phyloP scores from a whole-genome alignment of 23 tunicate species.

The Diplosoma virens region DNA sequence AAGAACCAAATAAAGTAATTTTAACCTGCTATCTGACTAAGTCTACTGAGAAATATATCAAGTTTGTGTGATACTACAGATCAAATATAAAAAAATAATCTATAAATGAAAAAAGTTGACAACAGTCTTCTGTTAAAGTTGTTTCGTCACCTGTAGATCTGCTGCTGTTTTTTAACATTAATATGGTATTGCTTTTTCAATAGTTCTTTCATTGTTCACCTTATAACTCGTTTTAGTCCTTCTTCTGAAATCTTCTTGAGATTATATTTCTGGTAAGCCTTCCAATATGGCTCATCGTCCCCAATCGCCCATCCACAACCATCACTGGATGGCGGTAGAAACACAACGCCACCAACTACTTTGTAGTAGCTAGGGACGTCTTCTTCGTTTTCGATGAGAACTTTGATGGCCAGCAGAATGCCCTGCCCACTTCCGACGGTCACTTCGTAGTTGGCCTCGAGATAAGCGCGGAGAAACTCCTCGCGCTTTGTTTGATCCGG shows the following conservation, averaged over 20 bases:
- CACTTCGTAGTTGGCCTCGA: slow-evolving; percentile 85
- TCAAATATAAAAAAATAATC: too few relatives aligned
- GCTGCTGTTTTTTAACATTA: too few relatives aligned
- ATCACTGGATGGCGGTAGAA: slow-evolving; percentile 69
- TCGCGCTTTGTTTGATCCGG: slow-evolving; percentile 55
- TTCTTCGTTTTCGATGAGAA: neutral
- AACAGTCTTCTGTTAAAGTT: too few relatives aligned
- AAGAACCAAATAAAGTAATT: too few relatives aligned
- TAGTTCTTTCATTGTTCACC: slow-evolving; percentile 34
- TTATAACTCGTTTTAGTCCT: slow-evolving; percentile 52
- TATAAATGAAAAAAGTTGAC: too few relatives aligned
- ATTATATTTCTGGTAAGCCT: slow-evolving; percentile 62
- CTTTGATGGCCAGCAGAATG: slow-evolving; percentile 53
- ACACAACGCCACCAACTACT: slow-evolving; percentile 76
- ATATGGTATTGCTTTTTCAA: too few relatives aligned
- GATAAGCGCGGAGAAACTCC: slow-evolving; percentile 74
- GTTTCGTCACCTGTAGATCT: too few relatives aligned
- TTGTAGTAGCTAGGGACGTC: neutral
- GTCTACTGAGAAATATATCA: too few relatives aligned
- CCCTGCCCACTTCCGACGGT: slow-evolving; percentile 71
- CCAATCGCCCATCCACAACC: slow-evolving; percentile 71
- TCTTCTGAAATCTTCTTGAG: slow-evolving; percentile 51
- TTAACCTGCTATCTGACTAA: too few relatives aligned
- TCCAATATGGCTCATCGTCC: slow-evolving; percentile 64
- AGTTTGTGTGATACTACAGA: too few relatives aligned